Conservation (phyloP, 1,140 invertebrate species). For the Streblospio benedicti region DNA sequence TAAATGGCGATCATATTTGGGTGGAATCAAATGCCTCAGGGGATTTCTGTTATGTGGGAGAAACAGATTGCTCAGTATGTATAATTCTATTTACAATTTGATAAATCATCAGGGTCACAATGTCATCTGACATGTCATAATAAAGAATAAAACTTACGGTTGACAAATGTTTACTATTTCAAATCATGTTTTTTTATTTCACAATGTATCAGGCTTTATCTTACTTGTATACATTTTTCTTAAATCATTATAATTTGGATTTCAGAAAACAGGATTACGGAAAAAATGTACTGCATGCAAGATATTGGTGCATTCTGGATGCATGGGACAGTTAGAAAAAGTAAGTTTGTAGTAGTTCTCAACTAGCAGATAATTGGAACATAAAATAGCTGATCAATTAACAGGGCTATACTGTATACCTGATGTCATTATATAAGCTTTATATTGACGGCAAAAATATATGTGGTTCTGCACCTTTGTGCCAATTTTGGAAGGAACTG, state of each 20-base stretch:
- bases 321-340: constrained; percentile 67
- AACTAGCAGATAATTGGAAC: not conserved
- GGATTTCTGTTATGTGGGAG: constrained; percentile 83
- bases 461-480: not conserved
- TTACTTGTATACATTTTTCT: not conserved
- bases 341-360: constrained; percentile 39
- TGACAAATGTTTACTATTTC: not conserved
- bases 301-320: constrained; percentile 75
- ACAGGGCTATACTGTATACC: not conserved
- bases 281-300: constrained; percentile 89
- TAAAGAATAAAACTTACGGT: not conserved
- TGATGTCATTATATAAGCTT: too few relatives aligned
- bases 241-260: constrained; percentile 14
- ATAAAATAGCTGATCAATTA: not conserved
- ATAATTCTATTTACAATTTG: constrained; percentile 5
- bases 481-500: not conserved
- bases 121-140: not conserved
- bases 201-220: too few relatives aligned
- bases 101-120: not conserved
- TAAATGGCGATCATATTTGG: constrained; percentile 49
- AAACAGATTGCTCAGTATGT: constrained; percentile 49
- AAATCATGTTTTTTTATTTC: not conserved
- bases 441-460: not conserved
- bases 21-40: constrained; percentile 58
- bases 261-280: constrained; percentile 60